phyloP scores from a whole-genome alignment of 2,797 vertebrate genomes.

The Micromesistius poutassou region DNA sequence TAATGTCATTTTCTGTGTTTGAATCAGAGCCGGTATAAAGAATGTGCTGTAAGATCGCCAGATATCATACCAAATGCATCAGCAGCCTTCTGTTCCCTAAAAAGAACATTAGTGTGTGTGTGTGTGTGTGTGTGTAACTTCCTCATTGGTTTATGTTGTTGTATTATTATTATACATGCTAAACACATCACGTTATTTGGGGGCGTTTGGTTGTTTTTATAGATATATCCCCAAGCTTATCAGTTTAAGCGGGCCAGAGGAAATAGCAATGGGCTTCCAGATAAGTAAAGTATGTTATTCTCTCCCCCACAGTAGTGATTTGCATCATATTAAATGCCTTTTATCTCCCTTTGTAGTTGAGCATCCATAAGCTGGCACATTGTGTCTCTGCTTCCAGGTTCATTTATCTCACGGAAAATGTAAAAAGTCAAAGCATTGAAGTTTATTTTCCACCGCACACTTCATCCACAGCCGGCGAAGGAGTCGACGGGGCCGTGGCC shows the following conservation, averaged over 20 bases:
- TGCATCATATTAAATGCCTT: slow-evolving; percentile 48
- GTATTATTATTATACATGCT: neutral
- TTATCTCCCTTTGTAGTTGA: slow-evolving; percentile 42
- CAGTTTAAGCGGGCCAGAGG: slow-evolving; percentile 42
- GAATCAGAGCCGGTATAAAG: neutral
- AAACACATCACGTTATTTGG: neutral
- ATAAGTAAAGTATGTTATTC: slow-evolving; percentile 40
- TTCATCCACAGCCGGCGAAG: slow-evolving; percentile 22
- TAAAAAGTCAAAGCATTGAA: neutral
- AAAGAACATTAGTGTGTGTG: neutral
- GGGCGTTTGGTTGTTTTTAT: slow-evolving; percentile 1
- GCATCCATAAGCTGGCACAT: slow-evolving; percentile 30
- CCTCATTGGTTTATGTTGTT: neutral
- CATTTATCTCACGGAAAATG: slow-evolving; percentile 19
- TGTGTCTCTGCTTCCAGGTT: slow-evolving; percentile 30
- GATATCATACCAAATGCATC: neutral
- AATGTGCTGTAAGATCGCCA: neutral
- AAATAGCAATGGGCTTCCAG: slow-evolving; percentile 45
- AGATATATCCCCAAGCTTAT: slow-evolving; percentile 23
- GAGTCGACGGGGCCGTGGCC: slow-evolving; percentile 22
- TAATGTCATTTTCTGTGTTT: slow-evolving; percentile 8
- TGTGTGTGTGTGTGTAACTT: slow-evolving; percentile 1
- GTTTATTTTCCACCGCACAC: slow-evolving; percentile 9
- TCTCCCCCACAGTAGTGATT: slow-evolving; percentile 40
- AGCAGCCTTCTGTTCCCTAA: neutral